phyloP scores from a whole-genome alignment of 2,113 vertebrate genomes.

The Nerophis lumbriciformis region DNA sequence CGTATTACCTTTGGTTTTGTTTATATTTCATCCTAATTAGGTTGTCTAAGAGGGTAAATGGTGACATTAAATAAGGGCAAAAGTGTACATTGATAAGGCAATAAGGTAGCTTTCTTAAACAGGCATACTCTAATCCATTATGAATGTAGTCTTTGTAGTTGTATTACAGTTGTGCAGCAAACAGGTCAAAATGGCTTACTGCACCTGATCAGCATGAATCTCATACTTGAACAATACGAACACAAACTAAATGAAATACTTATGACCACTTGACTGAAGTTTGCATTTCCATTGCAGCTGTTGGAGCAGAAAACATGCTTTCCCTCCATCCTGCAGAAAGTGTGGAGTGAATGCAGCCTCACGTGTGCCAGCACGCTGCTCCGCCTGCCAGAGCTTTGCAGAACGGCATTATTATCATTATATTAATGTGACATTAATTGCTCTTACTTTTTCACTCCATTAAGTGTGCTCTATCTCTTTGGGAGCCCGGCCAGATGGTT shows the following conservation, averaged over 20 bases:
- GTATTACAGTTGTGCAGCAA: no score
- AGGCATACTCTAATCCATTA: no score
- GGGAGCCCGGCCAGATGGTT: slow-evolving; percentile 79
- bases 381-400: slow-evolving; percentile 59
- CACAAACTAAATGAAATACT: neutral
- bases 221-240: neutral
- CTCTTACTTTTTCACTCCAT: slow-evolving; percentile 84
- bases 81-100: no score
- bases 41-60: no score
- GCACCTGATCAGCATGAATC: no score
- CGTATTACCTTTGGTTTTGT: no score
- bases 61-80: no score
- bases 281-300: slow-evolving; percentile 20
- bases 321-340: slow-evolving; percentile 16
- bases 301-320: slow-evolving; percentile 20
- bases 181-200: no score
- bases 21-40: no score
- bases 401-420: slow-evolving; percentile 80
- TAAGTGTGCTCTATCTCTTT: slow-evolving; percentile 79
- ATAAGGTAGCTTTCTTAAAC: no score
- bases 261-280: slow-evolving; percentile 13
- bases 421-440: slow-evolving; percentile 86
- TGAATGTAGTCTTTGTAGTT: no score
- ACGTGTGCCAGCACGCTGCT: slow-evolving; percentile 43
- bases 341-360: slow-evolving; percentile 19